A percentile compares a stretch with the other conserved stretches of the same genome.
These are phyloP conservation scores for Drosophila suzukii DNA, from an alignment of 1,140 invertebrate genomes.

Conservation along the genomic window DNA sequence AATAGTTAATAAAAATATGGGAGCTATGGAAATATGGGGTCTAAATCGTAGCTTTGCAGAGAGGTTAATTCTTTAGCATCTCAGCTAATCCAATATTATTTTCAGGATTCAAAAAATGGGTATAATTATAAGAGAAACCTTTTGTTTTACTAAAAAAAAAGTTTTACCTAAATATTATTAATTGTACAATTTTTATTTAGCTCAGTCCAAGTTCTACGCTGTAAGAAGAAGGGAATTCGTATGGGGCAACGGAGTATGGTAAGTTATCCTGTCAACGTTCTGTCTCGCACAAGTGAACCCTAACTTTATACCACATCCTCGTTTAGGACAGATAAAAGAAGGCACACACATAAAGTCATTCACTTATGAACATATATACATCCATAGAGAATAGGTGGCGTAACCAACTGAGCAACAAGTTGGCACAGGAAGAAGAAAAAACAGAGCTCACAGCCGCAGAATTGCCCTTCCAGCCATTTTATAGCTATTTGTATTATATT, in stretches of 20 bases:
- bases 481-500: too few species aligned
- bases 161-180: too few species aligned
- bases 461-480: not conserved
- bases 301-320: not conserved
- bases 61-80: too few species aligned
- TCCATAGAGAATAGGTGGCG: slow-evolving; percentile 17
- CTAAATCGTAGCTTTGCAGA: too few species aligned
- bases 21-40: too few species aligned
- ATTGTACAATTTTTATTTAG: not conserved
- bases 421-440: slow-evolving; percentile 26
- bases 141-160: too few species aligned
- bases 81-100: too few species aligned
- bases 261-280: not conserved
- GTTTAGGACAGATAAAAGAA: not conserved
- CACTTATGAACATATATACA: not conserved
- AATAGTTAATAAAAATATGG: too few species aligned
- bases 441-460: not conserved
- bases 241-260: not conserved
- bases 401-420: slow-evolving; percentile 48
- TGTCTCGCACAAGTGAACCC: not conserved
- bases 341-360: slow-evolving; percentile 3
- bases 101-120: too few species aligned
- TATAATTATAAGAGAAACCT: too few species aligned
- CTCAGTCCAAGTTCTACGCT: not conserved
- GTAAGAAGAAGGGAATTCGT: not conserved